Evolutionary conservation across 2,888 invertebrate genomes (phyloP), one percentile per base, ranked within the genome.

Genomic region (Pedicia rivosa): DNA sequence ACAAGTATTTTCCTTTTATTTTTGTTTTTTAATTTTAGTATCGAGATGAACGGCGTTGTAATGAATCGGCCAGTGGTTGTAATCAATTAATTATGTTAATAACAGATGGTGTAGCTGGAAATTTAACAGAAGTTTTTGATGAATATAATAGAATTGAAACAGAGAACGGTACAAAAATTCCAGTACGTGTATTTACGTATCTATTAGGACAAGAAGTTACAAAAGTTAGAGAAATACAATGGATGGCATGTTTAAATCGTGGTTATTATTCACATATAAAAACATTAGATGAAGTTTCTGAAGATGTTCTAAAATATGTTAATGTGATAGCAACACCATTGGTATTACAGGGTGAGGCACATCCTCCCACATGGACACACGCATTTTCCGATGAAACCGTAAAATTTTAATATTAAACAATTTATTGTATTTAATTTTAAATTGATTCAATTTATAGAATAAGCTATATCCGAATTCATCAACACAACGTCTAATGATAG

Each of bases 31-130:
- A n/a, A n/a, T 48, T 47, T 14, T 43, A 65, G 50, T 71, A 71
- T 43, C 65, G 72, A 34, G 53, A 63, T 14, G 57, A 54, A 34
- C 61, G 71, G 15, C 63, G 63, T 9, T 75, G 75, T 48, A 60
- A 57, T 43, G 64, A 62, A 47, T 67, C 64, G 12, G 55, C 60
- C 5, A 64, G 71, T 38, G 70, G 78, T 22, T 97, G 97, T 55
- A 97, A 95, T 63, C 91, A 92, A 59, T 78, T 90, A 19, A 90
- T 98, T 42, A 94, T 97, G 92, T 64, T 97, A 39, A 77, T 97
- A 43, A 95, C 97, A 0, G 97, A 97, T 59, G 92, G 92, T 31
- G 82, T 92, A 3, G 79, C 91, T 1, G 80, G 82, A 34, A 88
- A 86, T 55, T 70, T 84, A 44, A 82, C 86, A 10, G 80, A 90